Percentiles rank a stretch among this genome's conserved stretches.
These are phyloP conservation scores for Antheraea pernyi DNA, from an alignment of 1,140 invertebrate genomes.

Conservation along the genomic window DNA sequence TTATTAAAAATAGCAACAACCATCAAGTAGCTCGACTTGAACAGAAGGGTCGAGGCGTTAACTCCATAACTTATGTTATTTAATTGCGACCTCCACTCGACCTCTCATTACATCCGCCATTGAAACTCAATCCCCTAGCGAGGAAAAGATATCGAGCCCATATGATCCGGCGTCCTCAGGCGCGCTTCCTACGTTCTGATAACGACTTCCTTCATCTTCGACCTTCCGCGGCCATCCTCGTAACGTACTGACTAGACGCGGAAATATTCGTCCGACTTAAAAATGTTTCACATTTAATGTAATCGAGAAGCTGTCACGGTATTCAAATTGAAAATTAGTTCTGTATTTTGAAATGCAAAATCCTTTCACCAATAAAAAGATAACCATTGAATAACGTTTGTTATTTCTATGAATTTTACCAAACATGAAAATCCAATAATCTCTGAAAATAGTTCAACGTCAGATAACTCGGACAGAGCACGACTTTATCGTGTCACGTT, in stretches of 20 bases:
- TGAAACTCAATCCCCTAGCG: not conserved
- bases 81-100: not conserved
- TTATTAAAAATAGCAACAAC: not conserved
- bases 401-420: not conserved
- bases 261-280: conserved; percentile 47
- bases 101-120: conserved; percentile 3
- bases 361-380: too few species aligned
- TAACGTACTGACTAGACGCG: conserved; percentile 52
- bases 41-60: not conserved
- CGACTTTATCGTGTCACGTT: not conserved
- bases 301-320: not conserved
- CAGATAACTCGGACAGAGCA: not conserved
- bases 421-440: not conserved
- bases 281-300: not conserved
- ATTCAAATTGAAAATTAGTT: not conserved
- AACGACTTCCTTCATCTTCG: conserved; percentile 70
- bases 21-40: not conserved
- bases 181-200: conserved; percentile 68
- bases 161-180: conserved; percentile 35
- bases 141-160: conserved; percentile 2
- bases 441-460: not conserved
- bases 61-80: conserved; percentile 3
- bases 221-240: conserved; percentile 60
- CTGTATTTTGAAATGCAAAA: too few species aligned
- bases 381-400: too few species aligned